Evolutionary conservation across 2,888 invertebrate genomes (phyloP), one percentile per base, ranked within the genome.

Genomic region (Meliscaeva auricollis): DNA sequence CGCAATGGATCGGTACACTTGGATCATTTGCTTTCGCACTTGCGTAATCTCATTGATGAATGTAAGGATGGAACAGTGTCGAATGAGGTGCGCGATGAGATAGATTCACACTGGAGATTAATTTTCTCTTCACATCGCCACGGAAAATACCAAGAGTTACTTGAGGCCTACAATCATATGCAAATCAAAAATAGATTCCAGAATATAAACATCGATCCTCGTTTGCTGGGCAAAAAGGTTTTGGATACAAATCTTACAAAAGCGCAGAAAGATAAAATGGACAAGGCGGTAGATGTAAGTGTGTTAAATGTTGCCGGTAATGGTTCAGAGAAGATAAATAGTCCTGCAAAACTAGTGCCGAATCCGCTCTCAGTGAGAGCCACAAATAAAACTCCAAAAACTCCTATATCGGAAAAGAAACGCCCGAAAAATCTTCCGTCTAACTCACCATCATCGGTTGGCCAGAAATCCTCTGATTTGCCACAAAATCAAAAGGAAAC

Each of bases 1-100:
- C 91, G 91, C 3, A 93, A 93, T 74, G 94, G 94, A 1, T 88
- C 91, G 0, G 88, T 89, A 78, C 93, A 94, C 88, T 89, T 94
- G 26, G 92, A 90, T 3, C 91, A 93, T 83, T 89, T 94, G 17
- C 87, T 93, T 56, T 84, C 90, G 0, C 90, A 93, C 56, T 80
- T 90, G 35, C 89, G 88, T 41, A 88, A 75, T 3, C 85, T 92
- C 1, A 74, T 91, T 0, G 88, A 88, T 15, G 88, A 90, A 7
- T 89, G 87, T 54, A 87, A 89, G 7, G 78, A 81, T 0, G 88
- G 89, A 2, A 90, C 91, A 74, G 91, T 94, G 76, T 88, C 93
- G 0, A 72, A 88, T 0, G 89, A 92, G 8, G 26, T 94, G 30
- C 93, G 94, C 2, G 90, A 91, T 17, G 92, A 93, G 88, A 93